Evolutionary conservation across 2,888 invertebrate genomes (phyloP), one percentile per base, ranked within the genome.

Genomic region (Eumerus sabulonum): DNA sequence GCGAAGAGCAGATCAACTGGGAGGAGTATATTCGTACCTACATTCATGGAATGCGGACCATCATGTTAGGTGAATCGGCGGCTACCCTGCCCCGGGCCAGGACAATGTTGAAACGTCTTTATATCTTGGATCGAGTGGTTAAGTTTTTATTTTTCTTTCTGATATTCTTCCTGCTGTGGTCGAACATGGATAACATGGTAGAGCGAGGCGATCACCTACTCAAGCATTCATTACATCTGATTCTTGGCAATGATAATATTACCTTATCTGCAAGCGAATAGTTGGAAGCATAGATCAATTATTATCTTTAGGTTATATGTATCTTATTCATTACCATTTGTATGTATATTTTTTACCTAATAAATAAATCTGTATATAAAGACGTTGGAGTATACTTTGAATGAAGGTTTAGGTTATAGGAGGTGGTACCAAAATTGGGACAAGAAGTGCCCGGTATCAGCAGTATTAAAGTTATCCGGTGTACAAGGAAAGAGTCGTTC

Each of bases 11-110:
- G 83, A 83, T 93, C 1, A 88, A 92, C 82, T 93, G 93, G 91
- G 91, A 93, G 62, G 87, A 90, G 0, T 96, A 93, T 85, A 86
- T 95, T 82, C 90, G 91, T 82, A 91, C 90, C 85, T 96, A 96
- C 85, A 92, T 97, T 35, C 90, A 94, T 81, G 98, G 97, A 0
- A 93, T 95, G n/a, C 91, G 97, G 13, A 92, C 93, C 82, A 97
- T 92, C 86, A 94, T 95, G 85, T 90, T 96, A 67, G 96, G 96
- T 82, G 98, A 98, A 84, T 94, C 94, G 83, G 93, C 93, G 0
- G 91, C 92, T 9, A 94, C 94, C 0, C 85, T 97, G 17, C 95
- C 96, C 0, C 91, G 92, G 47, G 95, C 96, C 0, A 90, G 90
- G 83, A 84, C 82, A 35, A 70, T 87, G 0, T 73, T 88, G 4